phyloP scores from a whole-genome alignment of 2,888 invertebrate species.

The Troides helena region DNA sequence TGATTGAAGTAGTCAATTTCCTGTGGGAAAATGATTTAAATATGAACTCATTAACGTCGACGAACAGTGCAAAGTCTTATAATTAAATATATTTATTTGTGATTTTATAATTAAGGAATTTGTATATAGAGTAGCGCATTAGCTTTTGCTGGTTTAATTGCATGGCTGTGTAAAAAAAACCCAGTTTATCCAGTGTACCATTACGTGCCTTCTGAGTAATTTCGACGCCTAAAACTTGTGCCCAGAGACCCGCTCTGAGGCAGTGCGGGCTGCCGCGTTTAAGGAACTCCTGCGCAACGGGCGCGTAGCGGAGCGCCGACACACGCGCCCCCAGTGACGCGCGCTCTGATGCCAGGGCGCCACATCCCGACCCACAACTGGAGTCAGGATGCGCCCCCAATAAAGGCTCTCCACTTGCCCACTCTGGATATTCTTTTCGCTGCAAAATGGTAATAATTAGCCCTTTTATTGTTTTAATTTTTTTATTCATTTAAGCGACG shows the following conservation, averaged over 20 bases:
- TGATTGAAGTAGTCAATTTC: slow-evolving; percentile 88
- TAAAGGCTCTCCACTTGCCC: slow-evolving; percentile 88
- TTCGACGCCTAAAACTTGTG: slow-evolving; percentile 90
- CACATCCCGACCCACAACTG: slow-evolving; percentile 74
- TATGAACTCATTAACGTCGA: too few species aligned
- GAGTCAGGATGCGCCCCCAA: slow-evolving; percentile 84
- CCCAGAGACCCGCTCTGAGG: slow-evolving; percentile 91
- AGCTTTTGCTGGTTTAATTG: too few species aligned
- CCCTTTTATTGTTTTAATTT: too few species aligned
- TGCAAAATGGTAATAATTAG: slow-evolving; percentile 42
- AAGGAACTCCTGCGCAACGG: slow-evolving; percentile 93
- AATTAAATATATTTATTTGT: too few species aligned
- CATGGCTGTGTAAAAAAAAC: too few species aligned
- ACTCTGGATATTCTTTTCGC: slow-evolving; percentile 86
- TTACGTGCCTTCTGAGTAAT: slow-evolving; percentile 81
- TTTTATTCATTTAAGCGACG: too few species aligned
- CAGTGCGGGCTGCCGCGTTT: slow-evolving; percentile 91
- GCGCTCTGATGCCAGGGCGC: slow-evolving; percentile 84
- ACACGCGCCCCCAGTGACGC: slow-evolving; percentile 88
- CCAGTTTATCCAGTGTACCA: too few species aligned
- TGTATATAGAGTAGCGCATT: too few species aligned
- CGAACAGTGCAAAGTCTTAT: too few species aligned
- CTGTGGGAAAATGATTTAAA: slow-evolving; percentile 57
- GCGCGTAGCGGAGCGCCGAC: slow-evolving; percentile 88
- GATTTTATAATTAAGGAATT: too few species aligned